These are phyloP conservation scores for Catamblyrhynchus diadema DNA, from an alignment of 2,797 vertebrate genomes.

Conservation along the genomic window DNA sequence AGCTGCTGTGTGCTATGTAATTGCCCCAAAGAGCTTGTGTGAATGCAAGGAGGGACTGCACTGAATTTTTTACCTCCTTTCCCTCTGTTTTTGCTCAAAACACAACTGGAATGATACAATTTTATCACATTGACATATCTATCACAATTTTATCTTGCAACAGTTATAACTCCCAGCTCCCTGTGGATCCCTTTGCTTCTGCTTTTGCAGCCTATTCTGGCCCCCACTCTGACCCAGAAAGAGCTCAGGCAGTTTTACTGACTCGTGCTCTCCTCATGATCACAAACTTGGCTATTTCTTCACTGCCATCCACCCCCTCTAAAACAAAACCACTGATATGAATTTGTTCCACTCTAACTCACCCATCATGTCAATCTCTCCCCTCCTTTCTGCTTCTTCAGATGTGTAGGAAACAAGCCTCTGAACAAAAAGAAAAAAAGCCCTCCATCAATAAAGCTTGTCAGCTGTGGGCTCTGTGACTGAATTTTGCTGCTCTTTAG, in stretches of 20 bases:
- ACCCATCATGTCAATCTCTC: not conserved
- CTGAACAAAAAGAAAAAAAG: not conserved
- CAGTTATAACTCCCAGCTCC: not conserved
- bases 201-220: not conserved
- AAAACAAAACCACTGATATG: not conserved
- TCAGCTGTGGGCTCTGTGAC: slow-evolving; percentile 10
- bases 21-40: not conserved
- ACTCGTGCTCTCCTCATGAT: not conserved
- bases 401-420: not conserved
- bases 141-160: not conserved
- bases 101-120: not conserved
- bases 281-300: not conserved
- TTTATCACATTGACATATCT: not conserved
- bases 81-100: not conserved
- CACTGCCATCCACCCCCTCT: not conserved
- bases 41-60: not conserved
- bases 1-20: accelerated
- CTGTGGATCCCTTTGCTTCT: not conserved
- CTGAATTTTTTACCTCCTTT: not conserved
- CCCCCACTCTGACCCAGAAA: not conserved
- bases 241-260: not conserved
- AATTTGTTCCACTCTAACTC: not conserved
- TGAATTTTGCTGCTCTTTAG: slow-evolving; percentile 16
- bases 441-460: not conserved
- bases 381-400: not conserved